These are phyloP conservation scores for Atherix ibis DNA, from an alignment of 2,888 invertebrate genomes.

Conservation along the genomic window DNA sequence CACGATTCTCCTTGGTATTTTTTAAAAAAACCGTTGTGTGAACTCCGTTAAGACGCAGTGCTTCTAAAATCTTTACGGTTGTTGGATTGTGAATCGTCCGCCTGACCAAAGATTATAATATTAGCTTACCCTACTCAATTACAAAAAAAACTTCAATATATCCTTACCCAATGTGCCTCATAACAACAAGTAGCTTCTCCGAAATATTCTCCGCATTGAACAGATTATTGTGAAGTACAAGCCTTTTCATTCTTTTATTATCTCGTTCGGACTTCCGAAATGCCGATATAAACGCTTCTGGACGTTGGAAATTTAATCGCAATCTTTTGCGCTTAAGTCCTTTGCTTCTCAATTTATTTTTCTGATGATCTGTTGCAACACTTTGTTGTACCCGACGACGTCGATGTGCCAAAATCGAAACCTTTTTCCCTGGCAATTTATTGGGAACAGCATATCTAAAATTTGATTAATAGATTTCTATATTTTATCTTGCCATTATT, in stretches of 20 bases:
- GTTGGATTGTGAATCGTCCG: slow-evolving; percentile 23
- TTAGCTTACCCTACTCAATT: no score
- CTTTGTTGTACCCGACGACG: slow-evolving; percentile 28
- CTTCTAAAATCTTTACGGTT: slow-evolving; percentile 22
- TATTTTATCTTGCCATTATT: no score
- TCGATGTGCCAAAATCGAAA: slow-evolving; percentile 30
- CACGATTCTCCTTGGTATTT: slow-evolving; percentile 26
- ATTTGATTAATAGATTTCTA: no score
- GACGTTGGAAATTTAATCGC: slow-evolving; percentile 28
- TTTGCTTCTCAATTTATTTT: slow-evolving; percentile 21
- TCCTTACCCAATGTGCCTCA: slow-evolving; percentile 26
- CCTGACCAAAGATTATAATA: background rate
- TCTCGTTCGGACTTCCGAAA: slow-evolving; percentile 28
- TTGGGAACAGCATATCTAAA: slow-evolving; percentile 30
- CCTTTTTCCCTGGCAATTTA: slow-evolving; percentile 31
- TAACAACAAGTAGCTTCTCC: slow-evolving; percentile 25
- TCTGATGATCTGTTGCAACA: slow-evolving; percentile 23
- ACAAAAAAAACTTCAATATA: background rate
- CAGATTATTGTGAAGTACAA: slow-evolving; percentile 11
- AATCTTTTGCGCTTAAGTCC: slow-evolving; percentile 19
- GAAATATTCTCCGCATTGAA: slow-evolving; percentile 2
- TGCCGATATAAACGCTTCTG: slow-evolving; percentile 30
- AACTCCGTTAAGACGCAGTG: slow-evolving; percentile 20
- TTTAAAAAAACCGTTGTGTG: slow-evolving; percentile 27
- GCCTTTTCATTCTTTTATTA: slow-evolving; percentile 22